Conservation (phyloP, 2,113 vertebrate genomes). For the Mus musculus region GRCm39 chr5:47597501-47598000, state of each 20-base stretch:
- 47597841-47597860: not conserved
- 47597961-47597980: not conserved
- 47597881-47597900: not conserved
- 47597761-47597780: not conserved
- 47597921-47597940: not conserved
- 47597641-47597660: not conserved
- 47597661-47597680: not conserved
- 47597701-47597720: not conserved
- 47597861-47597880: not conserved
- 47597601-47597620: conserved; percentile 1
- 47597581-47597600: conserved; percentile 43
- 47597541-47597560: not conserved
- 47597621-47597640: not conserved
- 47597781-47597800: not conserved
- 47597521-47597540: not conserved
- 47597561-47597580: not conserved
- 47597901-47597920: too few relatives aligned
- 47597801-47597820: not conserved
- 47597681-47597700: not conserved
- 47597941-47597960: not conserved
- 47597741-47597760: not conserved
- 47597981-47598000: not conserved
- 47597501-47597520: not conserved
- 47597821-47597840: not conserved
- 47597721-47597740: not conserved